Evolutionary conservation across 2,113 vertebrate species (phyloP), one percentile per base, ranked within the genome.

Genomic region (Myotis brandtii): DNA sequence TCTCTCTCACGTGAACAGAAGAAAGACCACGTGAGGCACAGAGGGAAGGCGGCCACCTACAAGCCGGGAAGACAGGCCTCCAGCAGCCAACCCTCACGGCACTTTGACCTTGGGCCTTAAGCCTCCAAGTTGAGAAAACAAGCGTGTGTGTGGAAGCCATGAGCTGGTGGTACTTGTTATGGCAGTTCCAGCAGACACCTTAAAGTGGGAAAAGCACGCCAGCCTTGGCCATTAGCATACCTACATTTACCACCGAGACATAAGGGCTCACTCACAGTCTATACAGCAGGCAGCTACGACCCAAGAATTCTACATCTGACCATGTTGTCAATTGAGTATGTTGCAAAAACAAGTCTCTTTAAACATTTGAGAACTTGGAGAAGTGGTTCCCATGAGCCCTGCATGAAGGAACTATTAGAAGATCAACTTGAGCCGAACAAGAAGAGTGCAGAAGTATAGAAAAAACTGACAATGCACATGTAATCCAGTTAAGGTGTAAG

Each of bases 81-180:
- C 1, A 66, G 18, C 20, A 34, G 11, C 34, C 77, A 9, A 2
- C 10, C 9, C 25, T 20, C 2, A 43, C 0, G 0, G 25, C n/a
- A 56, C 18, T 20, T 20, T 20, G 54, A 20, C 16, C 54, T 56
- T 56, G 54, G 17, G 17, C 54, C 52, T 56, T 18, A 2, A 20
- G 52, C 52, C 52, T 50, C 54, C 54, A 56, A 56, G 54, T 8
- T 56, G 54, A 56, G 54, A 7, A 56, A 56, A 56, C 54, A 7
- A 56, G 48, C 54, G 6, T 56, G 20, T 21, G 20, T 56, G 21
- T 21, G 4, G 7, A 21, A 56, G 54, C 54, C 54, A 21, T 21
- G 7, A 21, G 54, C 54, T 9, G 21, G 54, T 21, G 54, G 54
- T 21, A 8, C 54, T 56, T 50, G 54, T 8, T 21, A 21, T 56